Conservation (phyloP, 2,113 vertebrate genomes). For the Anoura caudifer region DNA sequence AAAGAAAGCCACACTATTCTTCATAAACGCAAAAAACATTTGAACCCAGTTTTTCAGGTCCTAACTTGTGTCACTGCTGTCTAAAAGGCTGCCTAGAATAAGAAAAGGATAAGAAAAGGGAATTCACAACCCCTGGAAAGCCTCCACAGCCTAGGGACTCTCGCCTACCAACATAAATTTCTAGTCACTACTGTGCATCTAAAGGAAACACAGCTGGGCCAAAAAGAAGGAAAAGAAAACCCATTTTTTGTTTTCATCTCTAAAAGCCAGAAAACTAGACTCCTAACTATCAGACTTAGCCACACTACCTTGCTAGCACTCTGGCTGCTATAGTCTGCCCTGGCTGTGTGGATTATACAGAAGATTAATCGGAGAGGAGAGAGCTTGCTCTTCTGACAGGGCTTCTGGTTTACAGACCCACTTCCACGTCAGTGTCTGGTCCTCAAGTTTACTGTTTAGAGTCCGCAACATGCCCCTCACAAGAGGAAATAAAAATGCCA, state of each 20-base stretch:
- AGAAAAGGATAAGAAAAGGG: not conserved
- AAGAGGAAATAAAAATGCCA: not conserved
- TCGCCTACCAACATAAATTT: not conserved
- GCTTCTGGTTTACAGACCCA: not conserved
- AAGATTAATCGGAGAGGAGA: not conserved
- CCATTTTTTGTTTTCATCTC: not conserved
- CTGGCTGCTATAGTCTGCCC: not conserved
- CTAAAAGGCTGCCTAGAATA: not conserved
- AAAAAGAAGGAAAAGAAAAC: not conserved
- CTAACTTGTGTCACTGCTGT: not conserved
- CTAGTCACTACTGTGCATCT: not conserved
- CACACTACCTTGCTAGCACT: accelerated
- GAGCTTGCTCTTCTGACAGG: not conserved
- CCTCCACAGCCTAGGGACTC: accelerated
- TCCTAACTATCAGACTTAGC: not conserved
- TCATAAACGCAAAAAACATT: not conserved
- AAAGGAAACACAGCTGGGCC: constrained; percentile 24
- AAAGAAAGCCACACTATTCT: not conserved
- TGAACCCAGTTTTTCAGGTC: not conserved
- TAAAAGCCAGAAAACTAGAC: not conserved
- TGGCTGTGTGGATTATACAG: not conserved
- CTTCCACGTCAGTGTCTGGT: not conserved
- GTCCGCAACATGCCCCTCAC: not conserved
- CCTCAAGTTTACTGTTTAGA: not conserved
- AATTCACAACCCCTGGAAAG: not conserved